phyloP scores from a whole-genome alignment of 2,113 vertebrate species.

The Megatriorchis doriae region DNA sequence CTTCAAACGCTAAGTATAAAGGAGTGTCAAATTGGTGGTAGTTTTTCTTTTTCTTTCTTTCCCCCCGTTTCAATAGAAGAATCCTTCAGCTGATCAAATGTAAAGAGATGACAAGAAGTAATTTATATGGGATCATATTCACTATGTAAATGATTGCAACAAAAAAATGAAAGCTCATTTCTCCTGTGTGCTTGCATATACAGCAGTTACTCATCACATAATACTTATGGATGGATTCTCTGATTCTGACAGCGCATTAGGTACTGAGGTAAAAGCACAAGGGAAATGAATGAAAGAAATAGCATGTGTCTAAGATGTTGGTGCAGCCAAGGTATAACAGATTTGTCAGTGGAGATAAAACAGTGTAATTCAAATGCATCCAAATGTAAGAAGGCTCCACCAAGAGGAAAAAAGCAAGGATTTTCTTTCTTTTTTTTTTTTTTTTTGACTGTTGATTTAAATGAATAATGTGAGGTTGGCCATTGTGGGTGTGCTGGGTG shows the following conservation, averaged over 20 bases:
- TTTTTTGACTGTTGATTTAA: background rate
- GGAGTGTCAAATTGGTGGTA: constrained; percentile 27
- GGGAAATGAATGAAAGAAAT: constrained; percentile 39
- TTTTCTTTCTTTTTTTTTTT: background rate
- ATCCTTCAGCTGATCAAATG: constrained; percentile 65
- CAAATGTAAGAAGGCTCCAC: background rate
- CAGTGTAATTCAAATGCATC: background rate
- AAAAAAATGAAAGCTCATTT: constrained; percentile 49
- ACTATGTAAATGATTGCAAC: constrained; percentile 49
- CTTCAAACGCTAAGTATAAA: constrained; percentile 61
- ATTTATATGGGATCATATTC: constrained; percentile 63
- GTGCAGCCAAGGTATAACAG: background rate
- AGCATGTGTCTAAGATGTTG: background rate
- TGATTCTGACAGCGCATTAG: constrained; percentile 57
- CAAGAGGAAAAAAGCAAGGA: background rate
- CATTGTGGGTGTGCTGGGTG: background rate
- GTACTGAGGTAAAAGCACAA: constrained; percentile 17
- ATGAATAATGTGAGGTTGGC: background rate
- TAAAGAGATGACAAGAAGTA: constrained; percentile 64
- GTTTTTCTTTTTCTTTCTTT: constrained; percentile 19
- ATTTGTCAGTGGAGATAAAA: constrained; percentile 57
- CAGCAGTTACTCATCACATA: constrained; percentile 50
- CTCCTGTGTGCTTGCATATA: constrained; percentile 44
- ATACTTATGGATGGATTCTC: constrained; percentile 40
- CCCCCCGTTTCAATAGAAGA: background rate